Percentiles rank a stretch among this genome's conserved stretches.
phyloP scores from a whole-genome alignment of 1,140 invertebrate species.

The Brachionus rotundiformis region DNA sequence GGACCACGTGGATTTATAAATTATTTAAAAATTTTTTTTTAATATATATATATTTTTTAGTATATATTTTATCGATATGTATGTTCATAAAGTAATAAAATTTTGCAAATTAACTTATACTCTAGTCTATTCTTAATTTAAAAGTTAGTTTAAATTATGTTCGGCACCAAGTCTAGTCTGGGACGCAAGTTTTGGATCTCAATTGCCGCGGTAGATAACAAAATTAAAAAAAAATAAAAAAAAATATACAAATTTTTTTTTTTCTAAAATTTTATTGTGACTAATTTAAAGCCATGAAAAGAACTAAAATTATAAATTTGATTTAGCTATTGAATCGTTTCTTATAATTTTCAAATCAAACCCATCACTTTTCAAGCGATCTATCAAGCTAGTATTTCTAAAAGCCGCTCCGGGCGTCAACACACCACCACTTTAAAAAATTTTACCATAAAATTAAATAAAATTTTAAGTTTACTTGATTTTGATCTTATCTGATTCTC shows the following conservation, averaged over 20 bases:
- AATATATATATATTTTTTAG: too few species aligned
- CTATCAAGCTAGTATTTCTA: slow-evolving; percentile 69
- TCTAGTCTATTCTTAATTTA: not conserved
- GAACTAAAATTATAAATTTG: not conserved
- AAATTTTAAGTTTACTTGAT: slow-evolving; percentile 66
- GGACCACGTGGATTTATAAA: slow-evolving; percentile 34
- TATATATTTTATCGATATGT: not conserved
- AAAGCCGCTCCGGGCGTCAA: slow-evolving; percentile 69
- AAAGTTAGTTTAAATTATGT: slow-evolving; percentile 21
- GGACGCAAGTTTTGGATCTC: not conserved
- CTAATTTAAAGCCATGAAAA: not conserved
- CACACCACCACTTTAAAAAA: slow-evolving; percentile 69
- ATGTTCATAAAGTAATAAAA: slow-evolving; percentile 7
- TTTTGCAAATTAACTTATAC: not conserved
- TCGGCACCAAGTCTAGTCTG: not conserved
- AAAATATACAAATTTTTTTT: not conserved
- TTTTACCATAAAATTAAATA: slow-evolving; percentile 29
- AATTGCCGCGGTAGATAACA: not conserved
- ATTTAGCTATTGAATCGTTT: slow-evolving; percentile 44
- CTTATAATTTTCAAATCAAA: slow-evolving; percentile 67
- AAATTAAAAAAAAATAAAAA: slow-evolving; percentile 19
- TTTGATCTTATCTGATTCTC: slow-evolving; percentile 76
- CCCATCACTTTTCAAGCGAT: slow-evolving; percentile 68
- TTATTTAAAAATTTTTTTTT: not conserved
- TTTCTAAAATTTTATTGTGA: slow-evolving; percentile 10